These are phyloP conservation scores for Sebastes schlegelii DNA, from an alignment of 2,113 vertebrate genomes.

Conservation along the genomic window DNA sequence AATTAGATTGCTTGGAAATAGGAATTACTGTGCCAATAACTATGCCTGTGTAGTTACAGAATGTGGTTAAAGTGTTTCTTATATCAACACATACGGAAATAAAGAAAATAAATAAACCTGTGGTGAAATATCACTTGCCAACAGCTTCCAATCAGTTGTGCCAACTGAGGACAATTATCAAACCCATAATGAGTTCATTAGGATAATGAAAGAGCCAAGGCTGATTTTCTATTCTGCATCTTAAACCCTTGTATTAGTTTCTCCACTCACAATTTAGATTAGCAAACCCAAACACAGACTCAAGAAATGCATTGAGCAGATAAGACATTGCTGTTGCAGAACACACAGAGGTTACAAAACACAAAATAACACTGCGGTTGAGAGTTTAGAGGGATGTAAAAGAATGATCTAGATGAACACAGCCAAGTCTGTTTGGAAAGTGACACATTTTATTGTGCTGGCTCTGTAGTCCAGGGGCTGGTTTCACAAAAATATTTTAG, in stretches of 20 bases:
- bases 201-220: constrained; percentile 72
- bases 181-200: constrained; percentile 78
- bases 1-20: constrained; percentile 26
- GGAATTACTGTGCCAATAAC: constrained; percentile 31
- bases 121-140: constrained; percentile 56
- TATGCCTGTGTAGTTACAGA: constrained; percentile 12
- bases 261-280: constrained; percentile 72
- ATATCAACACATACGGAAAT: constrained; percentile 32
- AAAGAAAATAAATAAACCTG: constrained; percentile 45
- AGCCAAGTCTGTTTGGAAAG: constrained; percentile 16
- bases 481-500: too few species aligned
- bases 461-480: neutral
- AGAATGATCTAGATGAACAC: constrained; percentile 6
- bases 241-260: constrained; percentile 68
- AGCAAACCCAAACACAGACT: constrained; percentile 50
- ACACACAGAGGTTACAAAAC: constrained; percentile 39
- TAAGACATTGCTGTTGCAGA: constrained; percentile 54
- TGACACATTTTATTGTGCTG: constrained; percentile 21
- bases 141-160: constrained; percentile 64
- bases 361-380: neutral
- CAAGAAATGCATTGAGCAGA: constrained; percentile 56
- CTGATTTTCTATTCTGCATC: constrained; percentile 65
- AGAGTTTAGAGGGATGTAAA: constrained; percentile 17
- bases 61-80: constrained; percentile 8
- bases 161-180: constrained; percentile 70